Evolutionary conservation across 2,113 vertebrate genomes (phyloP), one percentile per base, ranked within the genome.

Genomic region (Plecotus auritus): DNA sequence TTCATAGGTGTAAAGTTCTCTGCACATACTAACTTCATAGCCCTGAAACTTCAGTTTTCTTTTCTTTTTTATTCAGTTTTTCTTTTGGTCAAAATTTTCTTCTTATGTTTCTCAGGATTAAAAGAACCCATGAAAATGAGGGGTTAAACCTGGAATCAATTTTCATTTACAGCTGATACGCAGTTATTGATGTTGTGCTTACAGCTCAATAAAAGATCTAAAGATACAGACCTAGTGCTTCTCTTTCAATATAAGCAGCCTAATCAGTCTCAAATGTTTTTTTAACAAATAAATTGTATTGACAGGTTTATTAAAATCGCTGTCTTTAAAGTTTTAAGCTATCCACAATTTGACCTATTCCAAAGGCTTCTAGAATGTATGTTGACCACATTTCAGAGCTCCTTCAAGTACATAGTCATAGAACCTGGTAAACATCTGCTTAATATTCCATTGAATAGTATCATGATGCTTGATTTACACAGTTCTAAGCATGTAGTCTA

Each of bases 141-240:
- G 96, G 96, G 95, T 98, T 98, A 97, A 98, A 97, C 97, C 98
- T 98, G 98, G 97, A 98, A 98, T 98, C 98, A 98, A 98, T 98
- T 98, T 98, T 98, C 98, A 98, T 98, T 98, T 98, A 98, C 95
- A 98, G 97, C 97, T 98, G 97, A 98, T 98, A 96, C 98, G 96
- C 98, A 96, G 98, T 97, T 98, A 98, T 98, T 98, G 98, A 98
- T 98, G 98, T 97, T 97, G 91, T 20, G 16, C 97, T 98, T 97
- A 84, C 96, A 97, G 97, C 96, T 98, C 98, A 98, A 98, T 98
- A 98, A 98, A 97, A 98, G 98, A 98, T 98, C 98, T 98, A 81
- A 98, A 98, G 98, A 97, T 97, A 97, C 1, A 98, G 97, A 98
- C 97, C 96, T 96, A 88, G 91, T 96, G 91, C 97, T 98, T 98